phyloP scores from a whole-genome alignment of 2,797 vertebrate genomes.

The Ciconia nigra region DNA sequence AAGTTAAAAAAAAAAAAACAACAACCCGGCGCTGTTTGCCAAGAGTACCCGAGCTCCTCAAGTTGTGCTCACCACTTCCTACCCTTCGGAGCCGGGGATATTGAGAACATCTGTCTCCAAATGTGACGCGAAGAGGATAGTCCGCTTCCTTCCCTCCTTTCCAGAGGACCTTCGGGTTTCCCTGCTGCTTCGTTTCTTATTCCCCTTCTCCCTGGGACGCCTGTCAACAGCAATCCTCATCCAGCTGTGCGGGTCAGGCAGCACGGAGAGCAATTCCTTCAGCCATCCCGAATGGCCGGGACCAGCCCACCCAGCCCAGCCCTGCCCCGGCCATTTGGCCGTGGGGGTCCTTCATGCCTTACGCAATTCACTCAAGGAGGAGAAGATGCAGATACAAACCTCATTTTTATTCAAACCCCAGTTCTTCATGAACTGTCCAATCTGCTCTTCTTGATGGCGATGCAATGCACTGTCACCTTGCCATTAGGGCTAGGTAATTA shows the following conservation, averaged over 20 bases:
- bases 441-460: background rate
- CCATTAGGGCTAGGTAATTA: constrained; percentile 57
- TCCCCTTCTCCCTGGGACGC: background rate
- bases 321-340: background rate
- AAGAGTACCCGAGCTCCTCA: background rate
- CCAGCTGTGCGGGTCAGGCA: constrained; percentile 19
- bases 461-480: constrained; percentile 34
- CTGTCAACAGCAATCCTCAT: constrained; percentile 34
- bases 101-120: constrained; percentile 58
- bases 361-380: background rate
- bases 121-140: background rate
- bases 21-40: background rate
- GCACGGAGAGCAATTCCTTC: background rate
- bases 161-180: background rate
- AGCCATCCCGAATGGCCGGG: background rate
- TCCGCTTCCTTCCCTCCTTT: background rate
- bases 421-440: background rate
- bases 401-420: background rate
- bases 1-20: background rate
- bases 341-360: accelerated
- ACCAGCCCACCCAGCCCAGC: background rate
- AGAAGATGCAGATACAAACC: background rate
- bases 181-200: constrained; percentile 18
- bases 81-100: constrained; percentile 23
- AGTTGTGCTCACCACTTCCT: constrained; percentile 56